These are phyloP conservation scores for Pholis gunnellus DNA, from an alignment of 2,113 vertebrate genomes.

Conservation along the genomic window DNA sequence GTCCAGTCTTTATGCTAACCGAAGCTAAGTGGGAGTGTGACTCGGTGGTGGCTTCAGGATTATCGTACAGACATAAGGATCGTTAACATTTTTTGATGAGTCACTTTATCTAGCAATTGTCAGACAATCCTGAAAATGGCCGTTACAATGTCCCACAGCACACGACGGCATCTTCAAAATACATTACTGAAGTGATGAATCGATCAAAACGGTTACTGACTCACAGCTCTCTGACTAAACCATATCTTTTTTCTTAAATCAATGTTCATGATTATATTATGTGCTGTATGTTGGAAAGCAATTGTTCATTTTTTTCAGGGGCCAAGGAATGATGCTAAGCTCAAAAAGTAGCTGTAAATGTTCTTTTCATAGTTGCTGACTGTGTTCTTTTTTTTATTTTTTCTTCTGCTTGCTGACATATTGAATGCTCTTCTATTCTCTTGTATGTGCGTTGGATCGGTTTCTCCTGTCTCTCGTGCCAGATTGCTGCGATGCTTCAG, in stretches of 20 bases:
- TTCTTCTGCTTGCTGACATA: slow-evolving; percentile 29
- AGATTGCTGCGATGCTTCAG: slow-evolving; percentile 83
- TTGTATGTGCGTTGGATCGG: slow-evolving; percentile 46
- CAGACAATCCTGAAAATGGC: neutral
- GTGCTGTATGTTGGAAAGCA: neutral
- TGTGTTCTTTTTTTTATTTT: neutral
- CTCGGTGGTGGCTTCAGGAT: too few relatives aligned
- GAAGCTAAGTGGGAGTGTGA: neutral
- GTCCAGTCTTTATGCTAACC: neutral
- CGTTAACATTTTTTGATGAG: neutral
- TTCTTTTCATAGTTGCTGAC: neutral
- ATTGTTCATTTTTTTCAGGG: neutral
- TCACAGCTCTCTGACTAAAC: neutral
- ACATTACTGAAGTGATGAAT: neutral
- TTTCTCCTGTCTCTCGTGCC: slow-evolving; percentile 55
- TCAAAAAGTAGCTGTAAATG: slow-evolving; percentile 1
- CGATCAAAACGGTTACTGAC: too few relatives aligned
- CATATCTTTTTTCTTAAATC: neutral
- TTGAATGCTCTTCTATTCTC: slow-evolving; percentile 43
- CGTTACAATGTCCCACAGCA: neutral
- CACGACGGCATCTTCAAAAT: too few relatives aligned
- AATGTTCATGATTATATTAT: neutral
- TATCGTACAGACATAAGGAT: too few relatives aligned
- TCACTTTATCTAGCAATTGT: neutral
- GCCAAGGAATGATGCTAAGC: neutral